phyloP scores from a whole-genome alignment of 1,140 invertebrate species.

The Aphidius ervi region DNA sequence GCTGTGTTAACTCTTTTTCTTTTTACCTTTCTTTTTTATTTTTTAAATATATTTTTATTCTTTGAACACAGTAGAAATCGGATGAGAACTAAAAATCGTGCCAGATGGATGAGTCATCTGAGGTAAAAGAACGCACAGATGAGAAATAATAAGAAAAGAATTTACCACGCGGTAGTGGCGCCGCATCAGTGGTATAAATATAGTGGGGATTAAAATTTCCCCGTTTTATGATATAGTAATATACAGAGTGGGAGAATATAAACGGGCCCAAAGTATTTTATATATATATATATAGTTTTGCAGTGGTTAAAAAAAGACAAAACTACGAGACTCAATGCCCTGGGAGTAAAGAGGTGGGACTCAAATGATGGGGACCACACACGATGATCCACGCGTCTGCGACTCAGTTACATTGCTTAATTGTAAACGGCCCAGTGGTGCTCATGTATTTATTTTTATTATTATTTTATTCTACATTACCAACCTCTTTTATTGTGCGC shows the following conservation, averaged over 20 bases:
- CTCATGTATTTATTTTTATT: slow-evolving; percentile 31
- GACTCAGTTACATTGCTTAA: slow-evolving; percentile 55
- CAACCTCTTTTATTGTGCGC: not conserved
- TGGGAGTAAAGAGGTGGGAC: slow-evolving; percentile 44
- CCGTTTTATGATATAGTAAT: slow-evolving; percentile 6
- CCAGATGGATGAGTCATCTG: slow-evolving; percentile 17
- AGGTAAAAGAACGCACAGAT: slow-evolving; percentile 29
- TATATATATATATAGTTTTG: slow-evolving; percentile 15
- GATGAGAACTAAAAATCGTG: slow-evolving; percentile 17
- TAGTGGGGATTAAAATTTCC: too few species aligned
- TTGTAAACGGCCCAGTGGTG: slow-evolving; percentile 52
- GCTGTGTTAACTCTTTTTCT: too few species aligned
- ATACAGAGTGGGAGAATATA: slow-evolving; percentile 23
- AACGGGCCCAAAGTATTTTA: slow-evolving; percentile 10
- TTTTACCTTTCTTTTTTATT: too few species aligned
- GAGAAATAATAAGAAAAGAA: slow-evolving; percentile 20
- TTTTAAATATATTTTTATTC: too few species aligned
- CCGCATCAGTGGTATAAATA: not conserved
- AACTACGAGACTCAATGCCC: slow-evolving; percentile 19
- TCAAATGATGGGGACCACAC: slow-evolving; percentile 48
- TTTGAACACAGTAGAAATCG: slow-evolving; percentile 15
- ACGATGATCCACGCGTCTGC: slow-evolving; percentile 53
- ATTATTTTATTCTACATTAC: not conserved
- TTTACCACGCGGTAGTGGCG: slow-evolving; percentile 17
- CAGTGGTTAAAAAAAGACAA: slow-evolving; percentile 29